Evolutionary conservation across 23 tunicate species (phyloP), one percentile per base, ranked within the genome.

Genomic region (Styela plicata): DNA sequence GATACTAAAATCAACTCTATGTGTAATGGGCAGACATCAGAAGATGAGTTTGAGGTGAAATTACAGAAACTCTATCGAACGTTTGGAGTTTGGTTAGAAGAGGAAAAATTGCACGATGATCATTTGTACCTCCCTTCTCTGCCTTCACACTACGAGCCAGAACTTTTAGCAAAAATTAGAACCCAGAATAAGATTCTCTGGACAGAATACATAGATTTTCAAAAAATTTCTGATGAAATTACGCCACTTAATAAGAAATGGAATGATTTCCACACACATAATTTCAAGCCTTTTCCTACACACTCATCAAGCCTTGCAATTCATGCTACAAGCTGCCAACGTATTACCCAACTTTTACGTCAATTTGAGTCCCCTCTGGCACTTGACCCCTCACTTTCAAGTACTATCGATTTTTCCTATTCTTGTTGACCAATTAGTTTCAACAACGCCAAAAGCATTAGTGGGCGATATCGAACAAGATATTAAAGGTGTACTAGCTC

Each of bases 111-210:
- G 61, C 98, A 93, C 80, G 98, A 93, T 21, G 34, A 27, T 61
- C 57, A 88, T 36, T 80, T 93, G 31, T 93, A 93, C 80, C 83
- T 93, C 2, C 98, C 98, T 29, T 88, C 93, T 1, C 83, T 93
- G 33, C 98, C 98, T 21, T 37, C 77, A 16, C 97, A 92, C 26
- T 92, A 92, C 71, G 78, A 85, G 30, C 82, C 98, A 0, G 83
- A 82, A 3, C 53, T 93, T 25, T 79, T 93, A 30, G 89, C 87
- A 19, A 27, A 30, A 2, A 74, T 88, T 21, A 70, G 98, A 63
- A 88, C 88, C 16, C 69, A 80, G 2, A 87, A 86, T 26, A 71
- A 53, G 23, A 36, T 21, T 31, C 18, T 64, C 34, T 64, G 70
- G 70, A 73, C 34, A 26, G 28, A 82, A 21, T 82, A 25, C 21